Percentiles rank a stretch among this genome's conserved stretches.
These are phyloP conservation scores for Halesus radiatus DNA, from an alignment of 1,140 invertebrate species.

Conservation along the genomic window DNA sequence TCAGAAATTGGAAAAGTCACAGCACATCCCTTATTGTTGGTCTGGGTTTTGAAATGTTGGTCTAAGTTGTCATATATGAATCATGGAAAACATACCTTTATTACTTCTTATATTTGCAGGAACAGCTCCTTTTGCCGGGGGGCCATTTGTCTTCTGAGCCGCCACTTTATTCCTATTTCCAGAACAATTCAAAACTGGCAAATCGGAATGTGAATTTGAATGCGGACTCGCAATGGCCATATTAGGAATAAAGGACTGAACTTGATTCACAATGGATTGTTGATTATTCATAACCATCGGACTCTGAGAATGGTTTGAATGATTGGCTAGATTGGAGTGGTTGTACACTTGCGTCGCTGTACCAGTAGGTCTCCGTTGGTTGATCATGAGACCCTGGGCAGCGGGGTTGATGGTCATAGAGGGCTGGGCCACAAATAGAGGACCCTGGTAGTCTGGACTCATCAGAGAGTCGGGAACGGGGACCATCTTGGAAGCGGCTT, in stretches of 20 bases:
- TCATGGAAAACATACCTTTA: constrained; percentile 40
- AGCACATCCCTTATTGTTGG: too few species aligned
- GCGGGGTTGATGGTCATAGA: constrained; percentile 35
- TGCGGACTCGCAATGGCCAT: constrained; percentile 9
- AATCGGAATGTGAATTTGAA: constrained; percentile 37
- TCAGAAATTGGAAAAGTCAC: not conserved
- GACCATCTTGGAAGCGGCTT: constrained; percentile 86
- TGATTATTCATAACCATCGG: constrained; percentile 11
- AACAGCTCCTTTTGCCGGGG: not conserved
- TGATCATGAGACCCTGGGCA: constrained; percentile 25
- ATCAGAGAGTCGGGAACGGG: constrained; percentile 88
- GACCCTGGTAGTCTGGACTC: constrained; percentile 82
- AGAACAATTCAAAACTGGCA: constrained; percentile 32
- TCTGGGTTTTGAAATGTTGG: too few species aligned
- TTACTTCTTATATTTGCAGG: constrained; percentile 44
- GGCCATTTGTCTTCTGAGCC: constrained; percentile 10
- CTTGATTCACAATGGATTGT: not conserved
- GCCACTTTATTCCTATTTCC: constrained; percentile 13
- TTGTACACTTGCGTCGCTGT: constrained; percentile 34
- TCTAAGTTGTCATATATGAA: not conserved
- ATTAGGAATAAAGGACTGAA: constrained; percentile 17
- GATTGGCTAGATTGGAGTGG: too few species aligned
- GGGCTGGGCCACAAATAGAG: constrained; percentile 63
- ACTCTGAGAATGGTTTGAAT: not conserved
- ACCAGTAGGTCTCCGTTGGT: not conserved